These are phyloP conservation scores for Seladonia tumulorum DNA, from an alignment of 2,888 invertebrate genomes.

Conservation along the genomic window DNA sequence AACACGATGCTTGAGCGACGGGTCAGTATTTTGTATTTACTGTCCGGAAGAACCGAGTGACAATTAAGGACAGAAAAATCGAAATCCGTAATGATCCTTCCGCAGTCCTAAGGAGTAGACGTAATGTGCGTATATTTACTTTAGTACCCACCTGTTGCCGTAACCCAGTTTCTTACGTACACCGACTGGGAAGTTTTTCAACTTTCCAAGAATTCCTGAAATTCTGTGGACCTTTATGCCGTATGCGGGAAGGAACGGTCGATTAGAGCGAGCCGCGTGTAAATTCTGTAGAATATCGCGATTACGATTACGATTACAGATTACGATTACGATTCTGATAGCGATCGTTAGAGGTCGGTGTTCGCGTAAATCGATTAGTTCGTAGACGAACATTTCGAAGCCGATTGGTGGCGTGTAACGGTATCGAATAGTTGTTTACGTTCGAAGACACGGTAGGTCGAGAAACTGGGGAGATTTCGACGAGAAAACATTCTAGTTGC, in stretches of 20 bases:
- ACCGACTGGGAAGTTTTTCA: slow-evolving; percentile 79
- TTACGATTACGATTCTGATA: neutral
- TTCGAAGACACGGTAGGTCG: neutral
- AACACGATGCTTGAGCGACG: neutral
- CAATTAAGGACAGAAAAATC: slow-evolving; percentile 53
- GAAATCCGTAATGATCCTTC: slow-evolving; percentile 66
- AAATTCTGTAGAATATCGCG: neutral
- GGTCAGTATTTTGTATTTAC: neutral
- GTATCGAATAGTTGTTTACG: no score
- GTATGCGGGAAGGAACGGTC: slow-evolving; percentile 46
- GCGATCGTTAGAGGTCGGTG: neutral
- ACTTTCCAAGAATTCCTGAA: slow-evolving; percentile 75
- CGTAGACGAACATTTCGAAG: no score
- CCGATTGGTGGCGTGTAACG: no score
- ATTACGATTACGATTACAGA: neutral
- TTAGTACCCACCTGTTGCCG: slow-evolving; percentile 82
- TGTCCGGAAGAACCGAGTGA: neutral
- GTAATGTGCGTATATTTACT: slow-evolving; percentile 82
- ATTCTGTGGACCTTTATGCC: slow-evolving; percentile 68
- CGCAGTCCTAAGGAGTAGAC: slow-evolving; percentile 75
- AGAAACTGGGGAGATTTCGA: neutral
- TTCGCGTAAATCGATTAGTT: no score
- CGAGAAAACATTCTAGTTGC: neutral
- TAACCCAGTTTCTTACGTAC: slow-evolving; percentile 81
- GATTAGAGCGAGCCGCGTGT: slow-evolving; percentile 40